These are phyloP conservation scores for Cettia cetti DNA, from an alignment of 2,113 vertebrate genomes.

Conservation along the genomic window DNA sequence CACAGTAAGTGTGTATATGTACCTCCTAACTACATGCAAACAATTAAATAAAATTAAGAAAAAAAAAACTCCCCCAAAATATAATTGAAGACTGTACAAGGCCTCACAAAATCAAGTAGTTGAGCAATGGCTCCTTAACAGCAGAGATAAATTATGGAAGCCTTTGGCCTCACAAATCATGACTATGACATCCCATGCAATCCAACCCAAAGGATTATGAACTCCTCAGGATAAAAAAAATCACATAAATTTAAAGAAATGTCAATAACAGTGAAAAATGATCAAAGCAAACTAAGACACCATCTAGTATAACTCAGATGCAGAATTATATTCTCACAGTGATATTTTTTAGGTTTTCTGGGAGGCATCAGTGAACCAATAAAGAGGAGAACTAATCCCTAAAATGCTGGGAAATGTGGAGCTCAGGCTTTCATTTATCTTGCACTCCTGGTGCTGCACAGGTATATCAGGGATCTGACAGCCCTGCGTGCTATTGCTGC, in stretches of 20 bases:
- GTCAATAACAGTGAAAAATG: background rate
- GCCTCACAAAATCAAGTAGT: background rate
- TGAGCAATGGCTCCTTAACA: background rate
- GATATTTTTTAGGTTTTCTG: background rate
- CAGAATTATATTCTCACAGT: background rate
- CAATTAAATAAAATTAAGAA: background rate
- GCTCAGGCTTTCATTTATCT: slow-evolving; percentile 52
- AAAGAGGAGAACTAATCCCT: slow-evolving; percentile 56
- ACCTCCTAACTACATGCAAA: background rate
- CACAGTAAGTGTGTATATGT: background rate
- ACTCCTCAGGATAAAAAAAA: background rate
- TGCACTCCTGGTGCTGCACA: slow-evolving; percentile 16
- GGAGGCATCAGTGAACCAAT: slow-evolving; percentile 11
- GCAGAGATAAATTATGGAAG: background rate
- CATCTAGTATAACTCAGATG: background rate
- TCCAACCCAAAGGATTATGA: background rate
- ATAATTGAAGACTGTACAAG: background rate
- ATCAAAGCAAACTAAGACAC: background rate
- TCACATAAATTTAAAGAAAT: background rate
- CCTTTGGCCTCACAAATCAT: background rate
- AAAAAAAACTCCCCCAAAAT: background rate
- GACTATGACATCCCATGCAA: background rate
- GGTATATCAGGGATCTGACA: slow-evolving; percentile 57
- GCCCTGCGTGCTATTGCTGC: slow-evolving; percentile 56
- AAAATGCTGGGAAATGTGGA: slow-evolving; percentile 50